phyloP scores from a whole-genome alignment of 2,888 invertebrate genomes.

The Thereva unica region DNA sequence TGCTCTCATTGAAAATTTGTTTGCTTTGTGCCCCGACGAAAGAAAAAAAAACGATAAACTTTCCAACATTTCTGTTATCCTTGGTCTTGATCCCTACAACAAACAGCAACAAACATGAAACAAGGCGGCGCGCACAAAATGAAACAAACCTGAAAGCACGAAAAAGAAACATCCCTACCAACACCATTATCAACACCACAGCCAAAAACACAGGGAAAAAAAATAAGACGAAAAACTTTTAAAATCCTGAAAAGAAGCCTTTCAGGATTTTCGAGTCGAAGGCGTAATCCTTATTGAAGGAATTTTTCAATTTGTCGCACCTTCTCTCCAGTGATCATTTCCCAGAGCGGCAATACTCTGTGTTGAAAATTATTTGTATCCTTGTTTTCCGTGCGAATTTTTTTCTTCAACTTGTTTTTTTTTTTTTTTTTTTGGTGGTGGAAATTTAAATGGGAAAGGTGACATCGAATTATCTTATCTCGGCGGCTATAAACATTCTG shows the following conservation, averaged over 20 bases:
- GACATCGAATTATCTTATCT: constrained; percentile 33
- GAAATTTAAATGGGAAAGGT: constrained; percentile 28
- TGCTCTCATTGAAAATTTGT: no score
- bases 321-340: constrained; percentile 3
- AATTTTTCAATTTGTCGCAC: constrained; percentile 34
- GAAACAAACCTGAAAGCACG: no score
- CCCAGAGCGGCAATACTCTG: background rate
- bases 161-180: no score
- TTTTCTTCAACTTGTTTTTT: background rate
- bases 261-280: constrained; percentile 1
- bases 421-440: constrained; percentile 11
- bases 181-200: no score
- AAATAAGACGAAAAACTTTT: background rate
- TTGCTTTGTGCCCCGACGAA: no score
- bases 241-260: background rate
- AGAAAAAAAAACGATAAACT: no score
- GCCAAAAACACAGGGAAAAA: background rate
- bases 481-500: constrained; percentile 26
- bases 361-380: no score
- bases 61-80: no score
- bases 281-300: constrained; percentile 20
- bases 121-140: no score
- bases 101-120: no score
- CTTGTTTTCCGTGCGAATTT: no score
- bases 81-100: no score